Base-by-base conservation (phyloP, 1,140 invertebrate genomes). In the Mesaphorura yosii region DNA sequence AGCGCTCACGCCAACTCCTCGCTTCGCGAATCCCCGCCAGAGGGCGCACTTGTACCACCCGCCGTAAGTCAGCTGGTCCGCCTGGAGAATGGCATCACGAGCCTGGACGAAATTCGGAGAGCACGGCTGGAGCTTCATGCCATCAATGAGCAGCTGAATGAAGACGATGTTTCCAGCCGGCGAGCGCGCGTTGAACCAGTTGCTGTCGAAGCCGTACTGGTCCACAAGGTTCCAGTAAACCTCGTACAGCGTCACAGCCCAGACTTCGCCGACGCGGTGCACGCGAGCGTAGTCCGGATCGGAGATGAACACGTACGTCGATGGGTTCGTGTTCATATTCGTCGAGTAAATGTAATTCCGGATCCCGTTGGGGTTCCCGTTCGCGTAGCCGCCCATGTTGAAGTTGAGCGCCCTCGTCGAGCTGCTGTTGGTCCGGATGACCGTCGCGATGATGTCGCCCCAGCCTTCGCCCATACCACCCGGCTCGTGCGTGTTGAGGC, bases 161-260 rank as follows among this genome's bases (percentile, higher is more conserved):
- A 46, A 20, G 7, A 20, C 28, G 7, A 46, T 27, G 19, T 46
- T 46, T 12, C 44, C 44, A 46, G 22, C 44, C 23, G 23, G 28
- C 7, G 44, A 27, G 7, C 27, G 14, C 5, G 46, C 27, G 12
- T 31, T 34, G 46, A 26, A 48, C 46, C 46, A 48, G 23, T 48
- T 26, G 6, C 28, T n/a, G 15, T 48, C 15, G 23, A 48, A 48
- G 31, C 46, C 46, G 19, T 48, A 17, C 19, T 48, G 31, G 7
- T 48, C 46, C 12, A 48, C 46, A 10, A 48, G 20, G 20, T 48
- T 48, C 46, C 46, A 48, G 46, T 31, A 48, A 34, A 48, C 46
- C 23, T 48, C 46, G 29, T 48, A 48, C 46, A 48, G 22, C 7
- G 37, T 48, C 23, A 22, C 20, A 12, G 46, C 46, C 46, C 46